These are phyloP conservation scores for Typhlichthys eigenmanni DNA, from an alignment of 2,797 vertebrate species.

Conservation along the genomic window DNA sequence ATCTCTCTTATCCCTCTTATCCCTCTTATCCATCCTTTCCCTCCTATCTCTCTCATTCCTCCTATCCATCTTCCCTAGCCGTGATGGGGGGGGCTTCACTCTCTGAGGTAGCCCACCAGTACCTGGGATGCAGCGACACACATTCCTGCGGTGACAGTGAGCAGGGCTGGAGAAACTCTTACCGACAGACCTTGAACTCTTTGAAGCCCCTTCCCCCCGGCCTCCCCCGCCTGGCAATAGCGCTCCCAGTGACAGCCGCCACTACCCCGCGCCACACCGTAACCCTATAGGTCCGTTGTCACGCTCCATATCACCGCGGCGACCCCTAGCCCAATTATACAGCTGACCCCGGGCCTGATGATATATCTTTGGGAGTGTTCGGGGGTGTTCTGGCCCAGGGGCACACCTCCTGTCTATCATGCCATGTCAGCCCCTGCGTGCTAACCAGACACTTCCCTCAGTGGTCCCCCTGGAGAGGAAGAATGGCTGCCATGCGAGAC, in stretches of 20 bases:
- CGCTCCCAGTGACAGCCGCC: constrained; percentile 40
- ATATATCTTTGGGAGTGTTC: constrained; percentile 78
- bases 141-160: constrained; percentile 56
- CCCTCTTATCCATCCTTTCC: no score
- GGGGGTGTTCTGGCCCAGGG: constrained; percentile 63
- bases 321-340: constrained; percentile 79
- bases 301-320: constrained; percentile 74
- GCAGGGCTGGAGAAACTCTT: constrained; percentile 54
- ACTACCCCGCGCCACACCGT: constrained; percentile 63
- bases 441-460: constrained; percentile 82
- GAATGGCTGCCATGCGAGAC: constrained; percentile 38
- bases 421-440: constrained; percentile 67
- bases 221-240: constrained; percentile 55
- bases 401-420: constrained; percentile 73
- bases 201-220: constrained; percentile 53
- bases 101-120: constrained; percentile 35
- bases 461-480: constrained; percentile 59
- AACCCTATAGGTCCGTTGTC: constrained; percentile 79
- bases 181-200: constrained; percentile 71
- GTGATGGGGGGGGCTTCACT: background rate
- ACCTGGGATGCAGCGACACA: constrained; percentile 49
- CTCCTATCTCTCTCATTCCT: background rate
- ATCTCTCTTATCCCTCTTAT: no score
- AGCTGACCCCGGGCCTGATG: constrained; percentile 79
- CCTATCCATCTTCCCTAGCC: background rate